These are phyloP conservation scores for Hydropsyche tenuis DNA, from an alignment of 1,140 invertebrate genomes.

Conservation along the genomic window DNA sequence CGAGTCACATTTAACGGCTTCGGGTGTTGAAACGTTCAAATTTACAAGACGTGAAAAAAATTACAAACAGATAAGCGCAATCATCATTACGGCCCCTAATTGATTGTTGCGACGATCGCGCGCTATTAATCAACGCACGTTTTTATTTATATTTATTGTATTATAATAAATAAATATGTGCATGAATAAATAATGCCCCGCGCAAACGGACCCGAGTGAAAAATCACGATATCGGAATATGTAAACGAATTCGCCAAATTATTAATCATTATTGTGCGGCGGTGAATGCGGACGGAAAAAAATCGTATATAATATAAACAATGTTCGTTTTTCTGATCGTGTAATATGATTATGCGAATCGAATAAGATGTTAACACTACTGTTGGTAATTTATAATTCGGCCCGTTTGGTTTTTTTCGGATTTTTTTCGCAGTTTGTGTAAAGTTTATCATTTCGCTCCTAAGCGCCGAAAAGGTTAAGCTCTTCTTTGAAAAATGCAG, in stretches of 20 bases:
- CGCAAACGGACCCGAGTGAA: neutral
- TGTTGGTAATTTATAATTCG: slow-evolving; percentile 24
- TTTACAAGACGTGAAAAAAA: neutral
- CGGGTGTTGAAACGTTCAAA: slow-evolving; percentile 7
- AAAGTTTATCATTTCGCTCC: neutral
- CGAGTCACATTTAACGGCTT: neutral
- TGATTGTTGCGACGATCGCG: slow-evolving; percentile 11
- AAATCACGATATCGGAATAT: slow-evolving; percentile 2
- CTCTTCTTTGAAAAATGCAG: no score
- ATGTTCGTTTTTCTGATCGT: slow-evolving; percentile 10
- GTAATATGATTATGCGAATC: slow-evolving; percentile 7
- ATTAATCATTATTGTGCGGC: slow-evolving; percentile 6
- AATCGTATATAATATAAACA: no score
- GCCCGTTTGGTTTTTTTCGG: neutral
- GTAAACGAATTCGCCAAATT: neutral
- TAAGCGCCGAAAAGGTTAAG: neutral
- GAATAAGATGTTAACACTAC: slow-evolving; percentile 30
- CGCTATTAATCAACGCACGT: slow-evolving; percentile 8
- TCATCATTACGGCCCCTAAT: slow-evolving; percentile 8
- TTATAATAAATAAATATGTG: slow-evolving; percentile 20
- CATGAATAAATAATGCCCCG: slow-evolving; percentile 14
- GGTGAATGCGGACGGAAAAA: neutral
- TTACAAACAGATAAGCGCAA: slow-evolving; percentile 14
- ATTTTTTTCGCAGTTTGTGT: neutral
- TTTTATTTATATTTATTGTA: slow-evolving; percentile 12